Evolutionary conservation across 1,140 invertebrate genomes (phyloP).

Genomic region (Nephotettix cincticeps): DNA sequence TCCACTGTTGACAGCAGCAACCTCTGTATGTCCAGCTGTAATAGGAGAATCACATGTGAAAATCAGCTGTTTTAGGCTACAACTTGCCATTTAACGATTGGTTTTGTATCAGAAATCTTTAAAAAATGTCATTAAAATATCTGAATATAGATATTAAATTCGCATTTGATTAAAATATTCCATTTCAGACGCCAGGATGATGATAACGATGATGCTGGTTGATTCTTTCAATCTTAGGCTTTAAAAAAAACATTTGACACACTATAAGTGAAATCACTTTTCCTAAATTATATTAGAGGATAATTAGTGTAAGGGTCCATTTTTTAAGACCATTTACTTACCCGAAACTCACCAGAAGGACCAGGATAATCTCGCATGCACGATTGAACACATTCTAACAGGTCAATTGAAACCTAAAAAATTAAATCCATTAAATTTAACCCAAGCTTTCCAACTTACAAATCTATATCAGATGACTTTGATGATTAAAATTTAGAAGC

Average conservation of each 20-base stretch:
- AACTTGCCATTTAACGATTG: too few relatives aligned
- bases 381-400: neutral
- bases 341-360: neutral
- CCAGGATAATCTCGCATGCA: neutral
- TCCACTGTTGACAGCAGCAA: neutral
- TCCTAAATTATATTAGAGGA: neutral
- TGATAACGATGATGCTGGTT: too few relatives aligned
- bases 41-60: too few relatives aligned
- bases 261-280: neutral
- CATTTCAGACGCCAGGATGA: neutral
- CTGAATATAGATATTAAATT: too few relatives aligned
- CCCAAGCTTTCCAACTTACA: too few relatives aligned
- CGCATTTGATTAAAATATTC: neutral
- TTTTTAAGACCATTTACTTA: too few relatives aligned
- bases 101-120: too few relatives aligned
- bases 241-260: neutral
- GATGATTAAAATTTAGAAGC: too few relatives aligned
- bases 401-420: neutral
- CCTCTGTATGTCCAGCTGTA: neutral
- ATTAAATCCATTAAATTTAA: neutral
- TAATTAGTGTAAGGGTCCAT: neutral
- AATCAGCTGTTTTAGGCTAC: too few relatives aligned
- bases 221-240: neutral
- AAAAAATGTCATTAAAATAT: too few relatives aligned
- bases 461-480: too few relatives aligned